Conservation (phyloP, 2,113 vertebrate species). For the Procavia capensis region DNA sequence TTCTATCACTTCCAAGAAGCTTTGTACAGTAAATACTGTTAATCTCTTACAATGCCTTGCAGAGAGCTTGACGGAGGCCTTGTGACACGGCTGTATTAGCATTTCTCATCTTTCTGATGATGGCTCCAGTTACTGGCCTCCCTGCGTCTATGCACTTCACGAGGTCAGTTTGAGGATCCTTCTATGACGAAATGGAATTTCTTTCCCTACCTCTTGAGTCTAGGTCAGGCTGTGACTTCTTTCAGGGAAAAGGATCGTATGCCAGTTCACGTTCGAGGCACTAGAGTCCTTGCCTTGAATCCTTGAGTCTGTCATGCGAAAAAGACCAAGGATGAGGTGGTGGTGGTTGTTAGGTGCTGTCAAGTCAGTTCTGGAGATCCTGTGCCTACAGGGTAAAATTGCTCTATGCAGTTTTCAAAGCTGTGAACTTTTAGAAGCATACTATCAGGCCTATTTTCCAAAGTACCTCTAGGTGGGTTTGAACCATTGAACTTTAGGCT, state of each 20-base stretch:
- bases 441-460: not conserved
- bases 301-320: not conserved
- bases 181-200: not conserved
- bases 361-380: not conserved
- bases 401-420: not conserved
- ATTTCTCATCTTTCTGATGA: not conserved
- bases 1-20: constrained; percentile 13
- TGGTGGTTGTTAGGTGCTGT: not conserved
- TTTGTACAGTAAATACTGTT: not conserved
- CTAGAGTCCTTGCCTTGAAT: not conserved
- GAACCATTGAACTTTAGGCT: not conserved
- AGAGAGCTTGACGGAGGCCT: not conserved
- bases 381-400: not conserved
- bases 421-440: not conserved
- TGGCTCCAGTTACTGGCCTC: not conserved
- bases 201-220: not conserved
- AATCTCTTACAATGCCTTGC: not conserved
- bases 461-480: not conserved
- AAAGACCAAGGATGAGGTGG: not conserved
- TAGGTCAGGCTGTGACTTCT: not conserved
- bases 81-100: not conserved
- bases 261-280: not conserved
- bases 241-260: not conserved
- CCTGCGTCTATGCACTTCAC: not conserved
- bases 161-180: not conserved